Conservation (phyloP, 2,888 invertebrate species). For the Tigriopus californicus region DNA sequence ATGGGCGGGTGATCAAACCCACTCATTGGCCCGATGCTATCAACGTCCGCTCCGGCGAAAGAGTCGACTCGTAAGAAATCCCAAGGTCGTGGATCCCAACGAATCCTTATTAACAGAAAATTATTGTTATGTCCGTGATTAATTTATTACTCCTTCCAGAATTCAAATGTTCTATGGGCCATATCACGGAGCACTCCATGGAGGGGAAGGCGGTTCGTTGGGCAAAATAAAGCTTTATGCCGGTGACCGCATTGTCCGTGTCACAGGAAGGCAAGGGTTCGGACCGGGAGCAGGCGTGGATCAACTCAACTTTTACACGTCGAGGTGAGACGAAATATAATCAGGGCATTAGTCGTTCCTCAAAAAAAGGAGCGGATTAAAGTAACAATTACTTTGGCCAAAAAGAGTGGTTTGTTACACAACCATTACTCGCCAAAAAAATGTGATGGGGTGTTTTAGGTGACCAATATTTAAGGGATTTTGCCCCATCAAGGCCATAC, state of each 20-base stretch:
- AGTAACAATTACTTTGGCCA: too few relatives aligned
- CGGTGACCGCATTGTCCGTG: not conserved
- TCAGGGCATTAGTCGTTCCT: not conserved
- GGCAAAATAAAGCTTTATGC: constrained; percentile 3
- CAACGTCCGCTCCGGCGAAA: not conserved
- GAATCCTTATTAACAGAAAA: too few relatives aligned
- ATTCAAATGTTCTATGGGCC: constrained; percentile 7
- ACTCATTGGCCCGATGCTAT: constrained; percentile 5
- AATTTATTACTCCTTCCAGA: not conserved
- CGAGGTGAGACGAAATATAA: not conserved
- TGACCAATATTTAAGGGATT: too few relatives aligned
- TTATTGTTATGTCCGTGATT: too few relatives aligned
- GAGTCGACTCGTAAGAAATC: constrained; percentile 2
- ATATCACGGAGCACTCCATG: constrained; percentile 2
- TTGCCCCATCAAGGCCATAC: too few relatives aligned
- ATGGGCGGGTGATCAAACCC: not conserved
- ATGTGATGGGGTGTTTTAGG: too few relatives aligned
- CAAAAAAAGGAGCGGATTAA: too few relatives aligned
- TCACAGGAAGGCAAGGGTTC: not conserved
- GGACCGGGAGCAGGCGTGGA: constrained; percentile 1
- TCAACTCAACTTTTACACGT: not conserved
- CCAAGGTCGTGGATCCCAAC: not conserved
- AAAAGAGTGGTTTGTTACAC: too few relatives aligned
- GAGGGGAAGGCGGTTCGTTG: constrained; percentile 3
- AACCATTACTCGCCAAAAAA: too few relatives aligned